Percentiles rank a stretch among this genome's conserved stretches.
These are phyloP conservation scores for Bombus confusus DNA, from an alignment of 1,140 invertebrate species.

Conservation along the genomic window DNA sequence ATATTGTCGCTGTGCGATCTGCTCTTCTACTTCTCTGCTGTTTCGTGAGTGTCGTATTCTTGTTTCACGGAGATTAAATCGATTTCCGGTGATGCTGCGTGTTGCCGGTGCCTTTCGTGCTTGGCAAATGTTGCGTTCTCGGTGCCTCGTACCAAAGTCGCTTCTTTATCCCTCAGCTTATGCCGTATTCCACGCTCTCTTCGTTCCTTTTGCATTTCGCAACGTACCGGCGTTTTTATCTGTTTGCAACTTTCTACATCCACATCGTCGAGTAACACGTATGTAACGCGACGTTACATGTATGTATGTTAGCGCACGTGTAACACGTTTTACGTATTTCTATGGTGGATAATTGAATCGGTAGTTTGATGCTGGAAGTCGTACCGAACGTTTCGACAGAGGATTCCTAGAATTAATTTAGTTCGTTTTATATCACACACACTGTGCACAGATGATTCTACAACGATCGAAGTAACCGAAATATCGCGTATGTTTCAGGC, in stretches of 20 bases:
- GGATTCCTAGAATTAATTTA: too few species aligned
- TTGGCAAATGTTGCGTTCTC: not conserved
- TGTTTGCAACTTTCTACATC: not conserved
- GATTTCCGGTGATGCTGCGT: not conserved
- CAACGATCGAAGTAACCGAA: not conserved
- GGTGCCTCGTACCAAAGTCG: not conserved
- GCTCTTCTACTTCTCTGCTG: not conserved
- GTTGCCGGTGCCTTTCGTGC: not conserved
- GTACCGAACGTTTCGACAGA: too few species aligned
- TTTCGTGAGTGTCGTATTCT: not conserved
- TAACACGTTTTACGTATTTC: too few species aligned
- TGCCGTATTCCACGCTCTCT: not conserved
- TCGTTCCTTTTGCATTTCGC: not conserved
- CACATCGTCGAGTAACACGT: not conserved
- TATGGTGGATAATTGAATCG: too few species aligned
- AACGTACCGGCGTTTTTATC: not conserved
- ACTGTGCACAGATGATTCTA: not conserved
- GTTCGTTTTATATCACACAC: not conserved
- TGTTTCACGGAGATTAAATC: not conserved
- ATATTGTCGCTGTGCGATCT: not conserved
- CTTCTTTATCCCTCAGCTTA: not conserved
- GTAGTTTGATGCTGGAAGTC: too few species aligned
- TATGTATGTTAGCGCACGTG: too few species aligned
- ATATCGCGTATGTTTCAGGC: constrained; percentile 76
- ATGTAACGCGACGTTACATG: not conserved